Evolutionary conservation across 2,888 invertebrate genomes (phyloP), one percentile per base, ranked within the genome.

Genomic region (Nesidiocoris tenuis): DNA sequence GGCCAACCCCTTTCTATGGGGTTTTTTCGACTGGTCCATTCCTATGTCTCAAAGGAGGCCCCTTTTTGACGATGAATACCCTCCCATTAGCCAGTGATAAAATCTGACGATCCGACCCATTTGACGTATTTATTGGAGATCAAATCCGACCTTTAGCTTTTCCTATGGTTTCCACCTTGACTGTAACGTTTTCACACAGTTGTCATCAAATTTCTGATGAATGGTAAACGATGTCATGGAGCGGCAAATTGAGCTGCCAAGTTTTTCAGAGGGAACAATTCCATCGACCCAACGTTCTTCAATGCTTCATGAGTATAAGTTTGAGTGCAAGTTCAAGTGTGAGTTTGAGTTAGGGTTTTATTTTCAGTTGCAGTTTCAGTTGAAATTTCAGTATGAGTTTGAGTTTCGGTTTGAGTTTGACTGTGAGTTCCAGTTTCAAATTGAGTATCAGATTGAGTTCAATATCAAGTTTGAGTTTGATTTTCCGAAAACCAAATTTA

Each of bases 41-140:
- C 18, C 64, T 17, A 25, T 18, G 24, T 22, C 25, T 64, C 24
- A 18, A 24, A 18, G 18, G 16, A 16, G 16, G 25, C 17, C 16
- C 18, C 25, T 24, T 1, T n/a, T 24, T 12, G n/a, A 7, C 23
- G 2, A 18, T 64, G 61, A 64, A 64, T 64, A 64, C 24, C 25
- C 12, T n/a, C 24, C 64, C 64, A 64, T 64, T 64, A 64, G 64
- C 24, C 17, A 25, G 23, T 24, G 24, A 64, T 64, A 64, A 64
- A 64, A 64, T 25, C 12, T 39, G 3, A n/a, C n/a, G n/a, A 39
- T 39, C 39, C 12, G 5, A 39, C 39, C 39, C 39, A 39, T 39
- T 39, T 39, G 39, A 39, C 39, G 3, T 39, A 39, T 39, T 39
- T 39, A 39, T 39, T 7, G 39, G 39, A 3, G 39, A 39, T 39